Percentiles rank a stretch among this genome's conserved stretches.
phyloP scores from a whole-genome alignment of 2,113 vertebrate genomes.

The Fulmarus glacialis region DNA sequence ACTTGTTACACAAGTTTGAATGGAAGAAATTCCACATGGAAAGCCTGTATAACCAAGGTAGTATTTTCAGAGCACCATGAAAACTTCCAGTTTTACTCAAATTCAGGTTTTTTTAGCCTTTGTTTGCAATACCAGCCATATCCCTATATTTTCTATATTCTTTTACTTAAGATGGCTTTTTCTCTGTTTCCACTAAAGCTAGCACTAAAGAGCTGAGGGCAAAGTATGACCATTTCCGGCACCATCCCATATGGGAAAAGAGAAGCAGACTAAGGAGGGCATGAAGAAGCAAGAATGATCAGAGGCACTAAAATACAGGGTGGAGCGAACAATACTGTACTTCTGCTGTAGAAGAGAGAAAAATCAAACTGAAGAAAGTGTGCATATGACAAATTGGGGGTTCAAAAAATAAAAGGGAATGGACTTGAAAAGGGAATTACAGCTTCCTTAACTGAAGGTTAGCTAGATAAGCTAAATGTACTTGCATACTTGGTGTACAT shows the following conservation, averaged over 20 bases:
- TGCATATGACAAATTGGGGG: background rate
- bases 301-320: background rate
- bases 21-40: background rate
- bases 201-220: background rate
- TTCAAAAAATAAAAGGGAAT: background rate
- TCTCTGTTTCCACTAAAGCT: background rate
- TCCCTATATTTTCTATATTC: background rate
- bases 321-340: background rate
- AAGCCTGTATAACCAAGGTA: background rate
- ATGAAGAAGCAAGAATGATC: background rate
- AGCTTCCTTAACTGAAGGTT: background rate
- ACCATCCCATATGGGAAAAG: background rate
- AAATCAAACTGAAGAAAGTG: background rate
- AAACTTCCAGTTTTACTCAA: background rate
- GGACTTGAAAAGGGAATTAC: background rate
- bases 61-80: background rate
- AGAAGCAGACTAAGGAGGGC: background rate
- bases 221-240: background rate
- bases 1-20: background rate
- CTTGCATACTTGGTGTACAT: background rate
- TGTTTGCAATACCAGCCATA: background rate
- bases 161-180: background rate
- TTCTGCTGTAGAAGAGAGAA: background rate
- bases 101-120: background rate
- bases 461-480: background rate